Percentiles rank a stretch among this genome's conserved stretches.
phyloP scores from a whole-genome alignment of 2,113 vertebrate genomes.

The Calypte anna region DNA sequence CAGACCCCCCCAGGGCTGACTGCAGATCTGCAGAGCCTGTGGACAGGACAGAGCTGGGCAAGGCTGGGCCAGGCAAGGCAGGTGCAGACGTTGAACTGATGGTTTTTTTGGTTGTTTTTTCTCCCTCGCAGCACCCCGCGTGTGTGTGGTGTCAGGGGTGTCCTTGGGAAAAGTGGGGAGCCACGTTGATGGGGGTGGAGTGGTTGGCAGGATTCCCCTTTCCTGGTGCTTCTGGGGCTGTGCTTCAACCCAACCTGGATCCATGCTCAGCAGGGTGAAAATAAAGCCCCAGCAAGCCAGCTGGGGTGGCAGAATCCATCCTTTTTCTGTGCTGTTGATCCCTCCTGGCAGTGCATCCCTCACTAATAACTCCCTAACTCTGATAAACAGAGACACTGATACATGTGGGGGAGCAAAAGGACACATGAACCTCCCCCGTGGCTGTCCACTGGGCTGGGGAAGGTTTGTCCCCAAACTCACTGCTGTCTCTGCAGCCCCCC shows the following conservation, averaged over 20 bases:
- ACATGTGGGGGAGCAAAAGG: rapidly evolving
- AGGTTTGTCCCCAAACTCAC: rapidly evolving
- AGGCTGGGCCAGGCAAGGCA: constrained; percentile 58
- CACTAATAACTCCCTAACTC: neutral
- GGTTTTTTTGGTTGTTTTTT: neutral
- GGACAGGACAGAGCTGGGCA: constrained; percentile 58
- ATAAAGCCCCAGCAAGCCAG: neutral
- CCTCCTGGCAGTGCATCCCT: neutral
- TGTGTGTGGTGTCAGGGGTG: rapidly evolving
- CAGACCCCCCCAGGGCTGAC: neutral
- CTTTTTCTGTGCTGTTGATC: constrained; percentile 17
- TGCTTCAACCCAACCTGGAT: neutral
- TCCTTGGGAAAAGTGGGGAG: neutral
- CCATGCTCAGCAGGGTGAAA: neutral
- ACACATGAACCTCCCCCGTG: rapidly evolving
- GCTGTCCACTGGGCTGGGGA: neutral
- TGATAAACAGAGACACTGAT: neutral
- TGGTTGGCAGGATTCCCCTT: neutral
- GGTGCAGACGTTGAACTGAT: constrained; percentile 32
- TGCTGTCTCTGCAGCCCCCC: neutral
- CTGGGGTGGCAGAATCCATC: neutral
- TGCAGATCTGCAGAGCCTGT: constrained; percentile 48
- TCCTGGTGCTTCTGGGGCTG: neutral
- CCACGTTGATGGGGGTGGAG: rapidly evolving
- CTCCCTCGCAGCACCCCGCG: neutral